Conservation (phyloP, 2,113 vertebrate genomes). For the Melanerpes formicivorus region DNA sequence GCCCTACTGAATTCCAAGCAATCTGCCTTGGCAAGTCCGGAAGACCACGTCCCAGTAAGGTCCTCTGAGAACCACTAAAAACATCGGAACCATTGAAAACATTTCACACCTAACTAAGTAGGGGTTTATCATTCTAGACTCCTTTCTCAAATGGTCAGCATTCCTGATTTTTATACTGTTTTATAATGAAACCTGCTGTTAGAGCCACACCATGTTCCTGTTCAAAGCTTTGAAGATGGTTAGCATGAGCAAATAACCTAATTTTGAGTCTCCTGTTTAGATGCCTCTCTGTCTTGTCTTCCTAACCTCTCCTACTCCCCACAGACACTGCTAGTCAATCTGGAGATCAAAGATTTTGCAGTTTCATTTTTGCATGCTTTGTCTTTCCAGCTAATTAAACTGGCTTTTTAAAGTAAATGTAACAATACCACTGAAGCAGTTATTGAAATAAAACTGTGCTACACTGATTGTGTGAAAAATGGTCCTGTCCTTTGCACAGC, state of each 20-base stretch:
- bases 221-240: background rate
- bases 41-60: background rate
- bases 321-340: background rate
- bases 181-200: background rate
- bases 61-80: background rate
- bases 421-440: background rate
- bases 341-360: background rate
- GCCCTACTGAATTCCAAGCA: background rate
- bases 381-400: slow-evolving; percentile 2
- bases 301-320: background rate
- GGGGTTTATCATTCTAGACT: background rate
- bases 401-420: background rate
- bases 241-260: background rate
- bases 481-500: background rate
- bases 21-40: background rate
- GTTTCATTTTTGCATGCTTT: background rate
- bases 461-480: background rate
- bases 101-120: background rate
- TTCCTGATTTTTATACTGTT: background rate
- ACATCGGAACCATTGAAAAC: background rate
- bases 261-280: slow-evolving; percentile 11
- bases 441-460: slow-evolving; percentile 21
- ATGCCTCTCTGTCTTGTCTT: background rate
- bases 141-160: background rate
- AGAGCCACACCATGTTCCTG: background rate